Conservation (phyloP, 2,797 vertebrate genomes). For the Sebastes vulpes region DNA sequence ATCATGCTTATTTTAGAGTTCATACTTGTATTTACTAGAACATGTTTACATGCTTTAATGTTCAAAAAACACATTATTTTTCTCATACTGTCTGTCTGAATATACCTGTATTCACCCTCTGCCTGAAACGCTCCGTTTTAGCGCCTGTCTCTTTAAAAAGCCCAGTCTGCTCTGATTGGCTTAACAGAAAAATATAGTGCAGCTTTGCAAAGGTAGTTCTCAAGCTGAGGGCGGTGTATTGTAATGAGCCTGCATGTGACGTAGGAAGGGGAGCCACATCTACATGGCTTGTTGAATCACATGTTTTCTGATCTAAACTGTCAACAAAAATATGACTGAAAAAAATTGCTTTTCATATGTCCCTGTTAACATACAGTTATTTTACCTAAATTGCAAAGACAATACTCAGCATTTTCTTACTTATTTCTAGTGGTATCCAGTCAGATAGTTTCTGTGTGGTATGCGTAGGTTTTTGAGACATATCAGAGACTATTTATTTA, state of each 20-base stretch:
- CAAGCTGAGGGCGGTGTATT: not conserved
- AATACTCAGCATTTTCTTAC: not conserved
- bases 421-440: not conserved
- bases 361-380: not conserved
- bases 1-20: not conserved
- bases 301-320: not conserved
- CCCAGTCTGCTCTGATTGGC: not conserved
- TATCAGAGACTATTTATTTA: not conserved
- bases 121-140: too few species aligned
- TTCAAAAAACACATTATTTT: not conserved
- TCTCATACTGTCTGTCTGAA: not conserved
- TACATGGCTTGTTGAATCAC: not conserved
- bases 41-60: not conserved
- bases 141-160: not conserved
- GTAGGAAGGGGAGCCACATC: fast-evolving
- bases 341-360: not conserved
- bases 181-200: not conserved
- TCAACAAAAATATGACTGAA: not conserved
- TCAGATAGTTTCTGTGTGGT: not conserved
- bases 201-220: not conserved
- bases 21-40: not conserved
- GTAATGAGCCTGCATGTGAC: not conserved
- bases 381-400: not conserved
- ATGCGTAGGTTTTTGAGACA: not conserved
- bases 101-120: not conserved